Base-by-base conservation (phyloP, 2,113 vertebrate genomes). In the Melanostigma gelatinosum region DNA sequence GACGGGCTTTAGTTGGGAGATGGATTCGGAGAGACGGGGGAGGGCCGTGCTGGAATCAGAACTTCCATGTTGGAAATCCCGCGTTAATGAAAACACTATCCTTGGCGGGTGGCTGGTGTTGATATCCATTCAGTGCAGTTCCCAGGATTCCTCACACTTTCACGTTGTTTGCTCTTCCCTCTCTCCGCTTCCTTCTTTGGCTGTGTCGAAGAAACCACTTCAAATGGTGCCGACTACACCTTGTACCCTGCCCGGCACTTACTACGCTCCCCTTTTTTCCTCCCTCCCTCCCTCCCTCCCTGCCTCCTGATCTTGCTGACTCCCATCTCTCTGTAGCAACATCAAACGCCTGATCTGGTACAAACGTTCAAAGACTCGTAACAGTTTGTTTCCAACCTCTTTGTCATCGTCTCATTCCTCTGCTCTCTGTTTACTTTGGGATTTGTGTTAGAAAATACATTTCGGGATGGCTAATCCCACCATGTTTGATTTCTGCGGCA, bases 401-500 rank as follows among this genome's bases (percentile, higher is more conserved):
- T 87, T 91, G 87, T 90, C 90, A 91, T 90, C 86, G 70, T 85
- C 84, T 87, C 86, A 88, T 92, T 88, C 86, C 84, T 83, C 64
- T 40, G 38, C 79, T 80, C 85, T 83, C 72, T 94, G 93, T 93
- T 95, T 94, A 93, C 83, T 90, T 82, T 89, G 80, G 90, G 92
- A 92, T 94, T 94, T 93, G 91, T 79, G 74, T 89, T 88, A 91
- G 89, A 91, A 93, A 95, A 89, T 92, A 91, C 88, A 92, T 92
- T 91, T 93, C 83, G 87, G 86, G 88, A 85, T 87, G 82, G 85
- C 83, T 94, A 93, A 94, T 93, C 91, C 88, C 85, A 78, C 81
- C 64, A 70, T 86, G 74, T 91, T 93, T 92, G 88, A 92, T 94
- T 93, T 91, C 86, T 88, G 79, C 74, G 71, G 88, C 72, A 34